Evolutionary conservation across 1,140 invertebrate species (phyloP), one percentile per base, ranked within the genome.

Genomic region (Tetragonula clypearis): DNA sequence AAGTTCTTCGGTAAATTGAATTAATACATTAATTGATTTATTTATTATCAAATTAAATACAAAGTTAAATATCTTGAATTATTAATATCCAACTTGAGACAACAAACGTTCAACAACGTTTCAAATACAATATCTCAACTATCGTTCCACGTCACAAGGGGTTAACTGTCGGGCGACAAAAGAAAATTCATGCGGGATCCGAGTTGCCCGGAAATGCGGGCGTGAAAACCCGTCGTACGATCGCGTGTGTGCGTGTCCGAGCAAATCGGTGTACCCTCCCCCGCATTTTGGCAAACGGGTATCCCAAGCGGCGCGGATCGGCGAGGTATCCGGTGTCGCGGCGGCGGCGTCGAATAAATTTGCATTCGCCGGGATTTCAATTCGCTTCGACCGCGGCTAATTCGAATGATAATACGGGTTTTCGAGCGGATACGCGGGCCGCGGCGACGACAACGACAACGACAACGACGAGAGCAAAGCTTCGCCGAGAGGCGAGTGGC

Each of bases 391-490:
- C 41, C 69, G 58, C 69, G 69, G 72, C 65, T 82, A 78, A 78
- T 80, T 75, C 82, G 77, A 87, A 89, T 83, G 82, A 89, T 81
- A 87, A 87, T 87, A 82, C 79, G 79, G 68, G 41, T 65, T 56
- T 58, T 35, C 26, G 65, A 56, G 65, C 49, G 65, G 66, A 80
- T 80, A 78, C 76, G 58, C 49, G 78, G 17, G 21, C 62, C 71
- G 21, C 23, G n/a, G 26, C 30, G 55, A 49, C 41, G 8, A 8
- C 41, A 8, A 41, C 41, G 35, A 41, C 35, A 6, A 41, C 41
- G 41, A 41, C 41, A 6, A 49, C 41, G 41, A 49, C 41, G 41
- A 49, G 41, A 60, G 82, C 35, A 23, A 74, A 60, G 74, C 69
- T 49, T 62, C 11, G 23, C n/a, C 26, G 74, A 69, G 35, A 55